A percentile compares a stretch with the other conserved stretches of the same genome.
Conservation (phyloP, 2,113 vertebrate species). For the Zosterops lateralis region DNA sequence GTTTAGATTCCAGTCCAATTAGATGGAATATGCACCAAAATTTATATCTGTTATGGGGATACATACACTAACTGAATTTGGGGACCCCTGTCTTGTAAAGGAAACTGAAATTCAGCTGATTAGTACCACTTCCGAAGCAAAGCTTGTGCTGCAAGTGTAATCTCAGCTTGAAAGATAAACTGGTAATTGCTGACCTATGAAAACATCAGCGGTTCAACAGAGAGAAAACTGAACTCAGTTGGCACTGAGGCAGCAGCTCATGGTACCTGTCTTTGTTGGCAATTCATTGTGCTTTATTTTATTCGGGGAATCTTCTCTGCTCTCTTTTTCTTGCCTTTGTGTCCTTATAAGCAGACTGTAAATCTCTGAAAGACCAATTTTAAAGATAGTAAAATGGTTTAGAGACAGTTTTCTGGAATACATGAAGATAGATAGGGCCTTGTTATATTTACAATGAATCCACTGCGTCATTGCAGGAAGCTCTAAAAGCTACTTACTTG, state of each 20-base stretch:
- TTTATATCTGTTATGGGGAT: rapidly evolving
- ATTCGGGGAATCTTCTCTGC: neutral
- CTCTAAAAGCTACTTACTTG: neutral
- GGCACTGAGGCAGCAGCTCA: neutral
- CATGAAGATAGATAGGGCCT: neutral
- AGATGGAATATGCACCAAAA: neutral
- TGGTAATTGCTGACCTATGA: neutral
- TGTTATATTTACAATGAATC: neutral
- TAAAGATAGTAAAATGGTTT: neutral
- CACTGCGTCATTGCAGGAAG: neutral
- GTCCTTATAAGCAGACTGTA: neutral
- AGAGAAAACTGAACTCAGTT: neutral
- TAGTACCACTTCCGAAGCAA: neutral
- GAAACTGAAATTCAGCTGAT: neutral
- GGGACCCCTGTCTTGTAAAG: neutral
- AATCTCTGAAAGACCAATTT: neutral
- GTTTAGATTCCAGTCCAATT: neutral
- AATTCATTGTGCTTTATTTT: neutral
- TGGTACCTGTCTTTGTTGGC: neutral
- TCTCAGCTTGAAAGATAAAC: neutral
- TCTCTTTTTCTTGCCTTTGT: neutral
- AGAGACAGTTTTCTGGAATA: neutral
- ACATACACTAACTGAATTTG: neutral
- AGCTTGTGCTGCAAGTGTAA: neutral
- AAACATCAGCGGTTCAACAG: neutral